Percentiles rank a stretch among this genome's conserved stretches.
These are phyloP conservation scores for Acrobeloides nanus DNA, from an alignment of 2,888 invertebrate genomes.

Conservation along the genomic window DNA sequence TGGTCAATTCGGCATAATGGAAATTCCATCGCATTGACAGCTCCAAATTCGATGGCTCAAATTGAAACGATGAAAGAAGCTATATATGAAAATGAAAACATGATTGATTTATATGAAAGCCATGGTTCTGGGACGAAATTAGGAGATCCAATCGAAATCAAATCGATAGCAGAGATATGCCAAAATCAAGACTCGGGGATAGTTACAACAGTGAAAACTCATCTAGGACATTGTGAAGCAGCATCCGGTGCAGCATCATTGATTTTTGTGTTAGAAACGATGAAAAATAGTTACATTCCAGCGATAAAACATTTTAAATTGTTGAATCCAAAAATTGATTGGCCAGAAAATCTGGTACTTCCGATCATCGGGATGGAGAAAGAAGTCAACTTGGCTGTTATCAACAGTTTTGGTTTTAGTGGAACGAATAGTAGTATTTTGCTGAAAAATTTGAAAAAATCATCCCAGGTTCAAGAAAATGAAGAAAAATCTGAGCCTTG, in stretches of 20 bases:
- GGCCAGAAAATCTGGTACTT: slow-evolving; percentile 10
- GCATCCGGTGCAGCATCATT: slow-evolving; percentile 33
- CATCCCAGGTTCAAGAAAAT: not conserved
- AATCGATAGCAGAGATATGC: slow-evolving; percentile 21
- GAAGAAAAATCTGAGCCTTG: slow-evolving; percentile 2
- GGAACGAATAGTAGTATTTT: slow-evolving; percentile 32
- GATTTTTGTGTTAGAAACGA: slow-evolving; percentile 17
- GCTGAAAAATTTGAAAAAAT: slow-evolving; percentile 4
- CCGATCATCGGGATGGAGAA: slow-evolving; percentile 28
- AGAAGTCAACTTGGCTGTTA: slow-evolving; percentile 14
- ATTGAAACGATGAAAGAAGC: slow-evolving; percentile 26
- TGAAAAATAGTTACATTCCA: slow-evolving; percentile 11
- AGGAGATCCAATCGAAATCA: slow-evolving; percentile 44
- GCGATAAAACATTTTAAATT: slow-evolving; percentile 19
- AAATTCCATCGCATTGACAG: slow-evolving; percentile 9
- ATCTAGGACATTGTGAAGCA: slow-evolving; percentile 43
- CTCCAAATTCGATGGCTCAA: slow-evolving; percentile 22
- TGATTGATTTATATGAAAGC: slow-evolving; percentile 40
- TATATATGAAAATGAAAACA: slow-evolving; percentile 3
- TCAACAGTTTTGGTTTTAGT: slow-evolving; percentile 49
- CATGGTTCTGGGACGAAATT: slow-evolving; percentile 49
- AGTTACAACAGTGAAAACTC: slow-evolving; percentile 23
- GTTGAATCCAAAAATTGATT: slow-evolving; percentile 8
- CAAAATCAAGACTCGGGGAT: not conserved
- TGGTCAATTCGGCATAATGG: slow-evolving; percentile 38